Evolutionary conservation across 1,140 invertebrate species (phyloP), one percentile per base, ranked within the genome.

Genomic region (Tenebrio molitor): DNA sequence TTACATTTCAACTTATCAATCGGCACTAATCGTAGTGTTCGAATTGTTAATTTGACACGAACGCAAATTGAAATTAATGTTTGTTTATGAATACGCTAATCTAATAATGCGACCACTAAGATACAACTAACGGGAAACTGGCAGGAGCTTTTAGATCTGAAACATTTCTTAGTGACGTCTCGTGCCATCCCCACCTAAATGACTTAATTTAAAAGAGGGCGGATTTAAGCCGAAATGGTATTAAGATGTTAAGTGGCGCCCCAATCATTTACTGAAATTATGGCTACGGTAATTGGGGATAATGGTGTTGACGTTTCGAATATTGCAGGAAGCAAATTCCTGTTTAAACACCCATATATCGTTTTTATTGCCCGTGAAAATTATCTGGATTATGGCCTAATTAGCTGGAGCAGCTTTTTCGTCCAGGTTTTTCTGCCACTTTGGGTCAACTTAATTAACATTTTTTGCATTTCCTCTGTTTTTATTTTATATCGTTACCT

Each of bases 31-130:
- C 15, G 3, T 16, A n/a, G 17, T 58, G 14, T 6, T 33, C 50
- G 58, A 42, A 58, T 73, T 70, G 73, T 73, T 75, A 75, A 75
- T 75, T 75, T 69, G 74, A 75, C 70, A 71, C 53, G 36, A 33
- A 68, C 63, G 58, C 58, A 76, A 76, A 76, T 76, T 76, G 75
- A 76, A 73, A 76, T 76, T 76, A 76, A 76, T 76, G 75, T 73
- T 53, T 76, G 75, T 76, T 76, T 76, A 74, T 74, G 69, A 66
- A 74, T 68, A 25, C 68, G 75, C 58, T 76, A 76, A 76, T 76
- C 65, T 76, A 76, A 76, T 76, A 74, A 75, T 67, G 74, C 64
- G 72, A 69, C 50, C 71, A 73, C 71, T 46, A 69, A 69, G 58
- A 73, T 68, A 50, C 64, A 17, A 73, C 71, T 73, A 73, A 73